Evolutionary conservation across 2,888 invertebrate species (phyloP).

Genomic region (Microdon myrmicae): DNA sequence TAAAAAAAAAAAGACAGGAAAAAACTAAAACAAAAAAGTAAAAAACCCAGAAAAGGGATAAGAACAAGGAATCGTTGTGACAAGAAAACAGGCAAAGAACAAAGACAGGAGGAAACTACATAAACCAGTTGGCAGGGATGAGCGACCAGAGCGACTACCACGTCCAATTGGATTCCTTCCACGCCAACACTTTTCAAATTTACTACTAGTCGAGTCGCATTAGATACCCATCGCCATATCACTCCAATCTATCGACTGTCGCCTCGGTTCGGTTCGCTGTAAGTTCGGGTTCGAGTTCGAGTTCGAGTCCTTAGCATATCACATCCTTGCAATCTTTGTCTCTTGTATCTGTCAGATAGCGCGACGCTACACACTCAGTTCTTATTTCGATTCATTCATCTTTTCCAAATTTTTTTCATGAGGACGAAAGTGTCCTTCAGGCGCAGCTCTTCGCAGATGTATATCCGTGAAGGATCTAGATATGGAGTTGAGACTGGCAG

Average conservation of each 20-base stretch:
- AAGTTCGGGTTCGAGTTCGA: no score
- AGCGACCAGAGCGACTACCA: slow-evolving; percentile 33
- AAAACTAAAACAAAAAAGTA: no score
- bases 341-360: slow-evolving; percentile 48
- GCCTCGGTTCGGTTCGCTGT: no score
- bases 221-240: slow-evolving; percentile 52
- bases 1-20: no score
- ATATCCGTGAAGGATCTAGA: no score
- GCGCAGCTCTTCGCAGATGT: no score
- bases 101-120: neutral
- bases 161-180: slow-evolving; percentile 66
- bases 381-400: slow-evolving; percentile 20
- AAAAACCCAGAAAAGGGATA: no score
- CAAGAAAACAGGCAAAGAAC: no score
- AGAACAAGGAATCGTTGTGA: no score
- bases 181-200: slow-evolving; percentile 66
- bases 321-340: slow-evolving; percentile 47
- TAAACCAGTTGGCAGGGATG: slow-evolving; percentile 1
- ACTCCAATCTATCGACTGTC: slow-evolving; percentile 56
- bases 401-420: slow-evolving; percentile 10
- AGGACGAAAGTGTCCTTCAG: slow-evolving; percentile 25
- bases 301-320: slow-evolving; percentile 50
- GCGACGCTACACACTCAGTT: slow-evolving; percentile 16
- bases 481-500: no score
- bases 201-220: slow-evolving; percentile 55